A percentile compares a stretch with the other conserved stretches of the same genome.
Conservation (phyloP, 2,113 vertebrate species). For the Cisticola juncidis region DNA sequence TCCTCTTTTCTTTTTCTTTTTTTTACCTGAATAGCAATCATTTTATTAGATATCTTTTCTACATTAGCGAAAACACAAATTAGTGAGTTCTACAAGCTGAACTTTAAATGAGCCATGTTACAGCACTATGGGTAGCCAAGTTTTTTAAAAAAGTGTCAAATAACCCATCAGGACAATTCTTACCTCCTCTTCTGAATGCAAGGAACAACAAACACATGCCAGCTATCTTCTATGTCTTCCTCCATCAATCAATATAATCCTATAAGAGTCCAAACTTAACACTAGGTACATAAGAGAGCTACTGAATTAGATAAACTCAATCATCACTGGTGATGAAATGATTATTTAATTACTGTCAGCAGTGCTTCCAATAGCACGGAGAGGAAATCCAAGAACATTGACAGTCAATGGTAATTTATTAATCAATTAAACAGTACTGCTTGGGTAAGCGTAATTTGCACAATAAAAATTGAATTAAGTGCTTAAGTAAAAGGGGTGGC, state of each 20-base stretch:
- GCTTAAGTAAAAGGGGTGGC: conserved; percentile 29
- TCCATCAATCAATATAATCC: conserved; percentile 64
- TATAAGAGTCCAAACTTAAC: conserved; percentile 63
- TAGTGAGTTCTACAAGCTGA: neutral
- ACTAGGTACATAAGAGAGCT: conserved; percentile 59
- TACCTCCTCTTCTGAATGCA: neutral
- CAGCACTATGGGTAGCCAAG: neutral
- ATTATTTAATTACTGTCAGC: conserved; percentile 79
- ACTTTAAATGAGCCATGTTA: neutral
- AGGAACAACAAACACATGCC: neutral
- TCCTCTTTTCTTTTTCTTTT: accelerated
- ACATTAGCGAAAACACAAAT: neutral
- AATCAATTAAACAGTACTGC: conserved; percentile 72
- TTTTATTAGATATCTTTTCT: neutral
- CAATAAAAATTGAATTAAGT: conserved; percentile 72
- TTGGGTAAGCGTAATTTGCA: conserved; percentile 70
- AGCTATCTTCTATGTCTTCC: neutral
- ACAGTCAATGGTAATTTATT: conserved; percentile 71
- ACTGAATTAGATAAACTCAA: conserved; percentile 66
- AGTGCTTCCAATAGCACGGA: conserved; percentile 65
- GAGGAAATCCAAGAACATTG: conserved; percentile 57
- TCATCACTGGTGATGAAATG: conserved; percentile 73
- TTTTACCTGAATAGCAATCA: neutral
- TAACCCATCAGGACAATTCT: neutral
- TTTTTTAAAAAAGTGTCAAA: neutral